These are phyloP conservation scores for Galeopsomyia nigrocyanea DNA, from an alignment of 2,888 invertebrate genomes.

Conservation along the genomic window DNA sequence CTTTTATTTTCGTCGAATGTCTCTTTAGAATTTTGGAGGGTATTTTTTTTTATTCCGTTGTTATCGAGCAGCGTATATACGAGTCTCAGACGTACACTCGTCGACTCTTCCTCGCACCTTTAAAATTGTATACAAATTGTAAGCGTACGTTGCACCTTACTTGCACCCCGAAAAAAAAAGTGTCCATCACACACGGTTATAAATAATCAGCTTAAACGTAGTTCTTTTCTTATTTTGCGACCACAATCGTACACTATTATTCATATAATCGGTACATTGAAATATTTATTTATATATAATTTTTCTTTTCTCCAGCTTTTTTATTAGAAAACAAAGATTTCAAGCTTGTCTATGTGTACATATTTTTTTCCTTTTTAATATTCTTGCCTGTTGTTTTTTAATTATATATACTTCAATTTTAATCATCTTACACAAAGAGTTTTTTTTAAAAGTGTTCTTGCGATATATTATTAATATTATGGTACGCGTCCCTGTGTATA, in stretches of 20 bases:
- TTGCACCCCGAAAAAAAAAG: slow-evolving; percentile 2
- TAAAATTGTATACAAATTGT: slow-evolving; percentile 54
- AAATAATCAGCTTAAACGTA: slow-evolving; percentile 29
- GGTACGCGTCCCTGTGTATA: slow-evolving; percentile 27
- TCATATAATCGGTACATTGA: not conserved
- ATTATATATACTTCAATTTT: too few species aligned
- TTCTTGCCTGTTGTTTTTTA: not conserved
- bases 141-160: slow-evolving; percentile 50
- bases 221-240: not conserved
- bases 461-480: too few species aligned
- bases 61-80: not conserved
- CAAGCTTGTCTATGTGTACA: slow-evolving; percentile 39
- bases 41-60: slow-evolving; percentile 7
- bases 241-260: not conserved
- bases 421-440: too few species aligned
- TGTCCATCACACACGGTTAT: slow-evolving; percentile 11
- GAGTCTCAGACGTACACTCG: slow-evolving; percentile 15
- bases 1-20: not conserved
- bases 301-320: not conserved
- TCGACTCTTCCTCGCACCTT: slow-evolving; percentile 22
- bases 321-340: slow-evolving; percentile 41
- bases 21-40: slow-evolving; percentile 34
- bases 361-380: slow-evolving; percentile 8
- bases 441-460: too few species aligned
- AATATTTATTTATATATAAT: slow-evolving; percentile 17